A percentile compares a stretch with the other conserved stretches of the same genome.
Evolutionary conservation across 2,797 vertebrate genomes (phyloP).

Genomic region (Etheostoma perlongum): DNA sequence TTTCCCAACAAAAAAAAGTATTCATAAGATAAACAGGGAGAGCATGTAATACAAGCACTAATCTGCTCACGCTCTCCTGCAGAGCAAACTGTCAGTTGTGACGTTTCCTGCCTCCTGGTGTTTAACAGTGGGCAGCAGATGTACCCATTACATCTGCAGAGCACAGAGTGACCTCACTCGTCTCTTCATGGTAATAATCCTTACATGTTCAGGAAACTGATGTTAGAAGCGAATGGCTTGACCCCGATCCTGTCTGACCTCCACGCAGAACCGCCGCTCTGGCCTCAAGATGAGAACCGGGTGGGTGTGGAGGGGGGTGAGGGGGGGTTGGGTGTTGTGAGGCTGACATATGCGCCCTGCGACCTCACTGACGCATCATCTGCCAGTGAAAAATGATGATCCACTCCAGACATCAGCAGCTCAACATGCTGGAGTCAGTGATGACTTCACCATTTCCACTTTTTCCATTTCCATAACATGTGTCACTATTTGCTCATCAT

Average conservation of each 20-base stretch:
- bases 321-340: too few relatives aligned
- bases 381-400: conserved; percentile 26
- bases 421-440: not conserved
- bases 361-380: conserved; percentile 24
- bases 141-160: conserved; percentile 37
- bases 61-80: conserved; percentile 35
- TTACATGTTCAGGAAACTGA: conserved; percentile 53
- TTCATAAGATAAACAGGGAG: conserved; percentile 21
- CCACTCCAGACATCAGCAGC: conserved; percentile 41
- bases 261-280: not conserved
- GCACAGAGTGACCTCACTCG: conserved; percentile 35
- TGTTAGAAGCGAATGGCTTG: conserved; percentile 43
- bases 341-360: not conserved
- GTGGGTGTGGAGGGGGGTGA: accelerated
- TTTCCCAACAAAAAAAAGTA: not conserved
- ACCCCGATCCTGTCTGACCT: conserved; percentile 40
- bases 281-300: conserved; percentile 14
- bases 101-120: conserved; percentile 32
- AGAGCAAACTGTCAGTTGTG: conserved; percentile 14
- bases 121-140: conserved; percentile 35
- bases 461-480: conserved; percentile 5
- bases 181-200: conserved; percentile 26
- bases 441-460: conserved; percentile 13
- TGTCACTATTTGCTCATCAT: not conserved
- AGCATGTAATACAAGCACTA: conserved; percentile 28